phyloP scores from a whole-genome alignment of 1,140 invertebrate genomes.

The Mercenaria mercenaria region DNA sequence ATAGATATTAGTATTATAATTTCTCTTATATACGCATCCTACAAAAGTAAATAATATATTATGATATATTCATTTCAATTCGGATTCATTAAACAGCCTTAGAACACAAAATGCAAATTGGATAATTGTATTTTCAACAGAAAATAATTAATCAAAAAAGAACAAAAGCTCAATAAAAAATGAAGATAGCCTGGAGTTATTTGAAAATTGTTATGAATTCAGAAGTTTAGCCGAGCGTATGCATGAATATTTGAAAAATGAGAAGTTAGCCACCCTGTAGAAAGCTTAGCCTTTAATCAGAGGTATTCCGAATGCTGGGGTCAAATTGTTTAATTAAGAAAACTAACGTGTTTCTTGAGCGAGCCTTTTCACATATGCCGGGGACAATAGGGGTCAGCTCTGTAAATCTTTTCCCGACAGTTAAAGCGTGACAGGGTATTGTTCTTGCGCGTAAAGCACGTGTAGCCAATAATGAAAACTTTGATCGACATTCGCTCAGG shows the following conservation, averaged over 20 bases:
- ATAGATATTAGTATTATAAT: too few species aligned
- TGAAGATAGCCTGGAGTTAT: background rate
- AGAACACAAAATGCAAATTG: background rate
- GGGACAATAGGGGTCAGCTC: slow-evolving; percentile 54
- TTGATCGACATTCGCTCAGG: slow-evolving; percentile 23
- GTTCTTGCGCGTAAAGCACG: slow-evolving; percentile 36
- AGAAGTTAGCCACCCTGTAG: background rate
- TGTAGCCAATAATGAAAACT: slow-evolving; percentile 42
- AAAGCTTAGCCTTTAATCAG: slow-evolving; percentile 19
- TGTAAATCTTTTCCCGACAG: slow-evolving; percentile 42
- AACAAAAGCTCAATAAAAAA: background rate
- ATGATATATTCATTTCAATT: too few species aligned
- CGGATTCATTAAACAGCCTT: too few species aligned
- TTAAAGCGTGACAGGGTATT: slow-evolving; percentile 43
- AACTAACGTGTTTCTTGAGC: slow-evolving; percentile 48
- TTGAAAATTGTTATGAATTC: background rate
- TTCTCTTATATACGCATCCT: too few species aligned
- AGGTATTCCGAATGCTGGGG: background rate
- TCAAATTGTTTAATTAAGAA: slow-evolving; percentile 60
- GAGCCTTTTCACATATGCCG: slow-evolving; percentile 55
- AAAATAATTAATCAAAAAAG: slow-evolving; percentile 9
- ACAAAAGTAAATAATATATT: too few species aligned
- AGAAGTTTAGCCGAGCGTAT: background rate
- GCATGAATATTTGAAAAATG: slow-evolving; percentile 39
- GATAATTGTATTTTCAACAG: background rate